A percentile compares a stretch with the other conserved stretches of the same genome.
These are phyloP conservation scores for Percopsis omiscomaycus DNA, from an alignment of 2,797 vertebrate genomes.

Conservation along the genomic window DNA sequence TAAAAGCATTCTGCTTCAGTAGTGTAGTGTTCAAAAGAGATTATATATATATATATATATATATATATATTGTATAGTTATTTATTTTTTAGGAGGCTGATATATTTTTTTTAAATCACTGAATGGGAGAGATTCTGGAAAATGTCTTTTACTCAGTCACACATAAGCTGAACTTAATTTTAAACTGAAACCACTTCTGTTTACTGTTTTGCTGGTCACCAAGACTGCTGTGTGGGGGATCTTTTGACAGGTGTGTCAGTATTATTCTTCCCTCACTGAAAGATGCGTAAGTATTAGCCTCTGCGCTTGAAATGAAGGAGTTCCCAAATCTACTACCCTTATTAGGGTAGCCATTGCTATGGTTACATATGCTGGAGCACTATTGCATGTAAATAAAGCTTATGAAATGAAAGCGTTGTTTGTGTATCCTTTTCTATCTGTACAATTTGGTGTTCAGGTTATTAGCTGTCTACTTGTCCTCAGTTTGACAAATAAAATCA, in stretches of 20 bases:
- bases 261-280: conserved; percentile 57
- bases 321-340: conserved; percentile 67
- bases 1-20: conserved; percentile 73
- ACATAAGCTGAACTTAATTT: conserved; percentile 69
- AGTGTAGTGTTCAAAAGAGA: conserved; percentile 66
- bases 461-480: not conserved
- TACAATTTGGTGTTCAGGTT: not conserved
- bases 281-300: conserved; percentile 74
- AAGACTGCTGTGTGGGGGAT: conserved; percentile 64
- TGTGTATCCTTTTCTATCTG: conserved; percentile 19
- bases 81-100: conserved; percentile 69
- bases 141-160: conserved; percentile 70
- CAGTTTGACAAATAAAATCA: no score
- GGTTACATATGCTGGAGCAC: conserved; percentile 78
- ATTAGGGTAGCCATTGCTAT: conserved; percentile 56
- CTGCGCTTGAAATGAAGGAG: conserved; percentile 79
- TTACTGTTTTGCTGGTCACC: conserved; percentile 72
- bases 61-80: conserved; percentile 67
- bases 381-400: conserved; percentile 85
- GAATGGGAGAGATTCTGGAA: conserved; percentile 79
- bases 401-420: conserved; percentile 55
- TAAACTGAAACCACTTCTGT: conserved; percentile 62
- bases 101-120: conserved; percentile 65
- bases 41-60: conserved; percentile 57
- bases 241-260: conserved; percentile 61